A percentile compares a stretch with the other conserved stretches of the same genome.
Conservation (phyloP, 2,113 vertebrate genomes). For the cattle (Bos taurus) region DNA sequence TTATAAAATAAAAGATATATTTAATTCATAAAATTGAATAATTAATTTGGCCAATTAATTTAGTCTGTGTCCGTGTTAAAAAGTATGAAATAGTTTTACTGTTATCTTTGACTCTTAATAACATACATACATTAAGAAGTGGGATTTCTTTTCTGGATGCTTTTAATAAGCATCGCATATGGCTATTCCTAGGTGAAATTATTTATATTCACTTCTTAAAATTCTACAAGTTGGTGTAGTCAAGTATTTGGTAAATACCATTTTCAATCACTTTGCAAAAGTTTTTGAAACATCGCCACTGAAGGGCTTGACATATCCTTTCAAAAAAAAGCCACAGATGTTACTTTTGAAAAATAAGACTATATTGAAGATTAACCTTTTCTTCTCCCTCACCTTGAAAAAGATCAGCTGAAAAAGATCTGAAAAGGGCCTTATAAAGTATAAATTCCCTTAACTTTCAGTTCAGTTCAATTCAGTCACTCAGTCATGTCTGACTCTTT, state of each 20-base stretch:
- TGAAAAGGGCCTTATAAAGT: neutral
- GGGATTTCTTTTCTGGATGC: conserved; percentile 34
- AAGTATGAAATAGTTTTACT: neutral
- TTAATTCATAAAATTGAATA: conserved; percentile 38
- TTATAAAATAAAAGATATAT: neutral
- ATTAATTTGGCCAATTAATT: conserved; percentile 53
- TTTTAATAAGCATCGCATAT: conserved; percentile 29
- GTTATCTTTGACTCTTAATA: conserved; percentile 27
- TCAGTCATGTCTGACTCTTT: neutral
- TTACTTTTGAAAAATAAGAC: conserved; percentile 51
- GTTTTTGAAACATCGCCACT: neutral
- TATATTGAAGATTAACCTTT: neutral
- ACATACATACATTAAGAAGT: neutral
- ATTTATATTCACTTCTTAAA: conserved; percentile 21
- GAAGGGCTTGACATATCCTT: neutral
- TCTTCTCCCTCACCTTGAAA: conserved; percentile 28
- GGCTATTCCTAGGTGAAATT: neutral
- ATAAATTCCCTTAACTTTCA: neutral
- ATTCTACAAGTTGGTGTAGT: conserved; percentile 9
- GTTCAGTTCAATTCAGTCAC: neutral
- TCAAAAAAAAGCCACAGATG: conserved; percentile 42
- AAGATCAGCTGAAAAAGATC: neutral
- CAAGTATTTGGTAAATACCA: conserved; percentile 35
- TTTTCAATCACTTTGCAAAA: conserved; percentile 54
- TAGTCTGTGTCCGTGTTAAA: neutral